Base-by-base conservation (phyloP, 2,888 invertebrate genomes). In the Andrena chrysosceles region DNA sequence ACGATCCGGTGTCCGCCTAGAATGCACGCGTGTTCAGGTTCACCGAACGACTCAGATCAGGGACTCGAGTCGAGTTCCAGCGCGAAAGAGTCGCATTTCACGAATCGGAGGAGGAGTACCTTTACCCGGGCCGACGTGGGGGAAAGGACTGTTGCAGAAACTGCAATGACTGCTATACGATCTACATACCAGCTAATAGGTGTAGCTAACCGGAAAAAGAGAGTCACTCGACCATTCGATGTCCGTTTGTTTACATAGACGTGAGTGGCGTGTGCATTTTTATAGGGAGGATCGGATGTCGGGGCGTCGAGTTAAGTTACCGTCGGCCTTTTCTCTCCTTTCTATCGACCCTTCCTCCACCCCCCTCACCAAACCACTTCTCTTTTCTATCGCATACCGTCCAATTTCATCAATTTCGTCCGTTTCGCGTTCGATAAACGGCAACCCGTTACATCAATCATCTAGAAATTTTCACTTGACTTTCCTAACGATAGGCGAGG, bases 291-390 rank as follows among this genome's bases (percentile, higher is more conserved):
- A 89, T 90, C 90, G 74, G 83, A 83, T 90, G 84, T 88, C 85
- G 77, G 77, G 85, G 87, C 87, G 83, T 87, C 89, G 86, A 88
- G 81, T 90, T 90, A 86, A 88, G 76, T 85, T 86, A 83, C 85
- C 76, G 76, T 70, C 73, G 67, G 71, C 71, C 80, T 77, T 83
- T 79, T 54, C 80, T 72, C 80, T 77, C 73, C 83, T 84, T 83
- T 83, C 76, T 83, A 81, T 74, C 80, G 54, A 20, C 48, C 49
- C 59, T n/a, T 59, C 70, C 54, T 33, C 63, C 3, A 49, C 3
- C 49, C 42, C 6, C 8, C 63, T n/a, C 23, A 10, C 74, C 48
- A 52, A n/a, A 52, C 56, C n/a, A 20, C 33, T 52, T 26, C 73
- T 54, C 52, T 64, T 35, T 77, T 64, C 77, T 76, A 63, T 75